phyloP scores from a whole-genome alignment of 2,797 vertebrate genomes.

The Moxostoma hubbsi region DNA sequence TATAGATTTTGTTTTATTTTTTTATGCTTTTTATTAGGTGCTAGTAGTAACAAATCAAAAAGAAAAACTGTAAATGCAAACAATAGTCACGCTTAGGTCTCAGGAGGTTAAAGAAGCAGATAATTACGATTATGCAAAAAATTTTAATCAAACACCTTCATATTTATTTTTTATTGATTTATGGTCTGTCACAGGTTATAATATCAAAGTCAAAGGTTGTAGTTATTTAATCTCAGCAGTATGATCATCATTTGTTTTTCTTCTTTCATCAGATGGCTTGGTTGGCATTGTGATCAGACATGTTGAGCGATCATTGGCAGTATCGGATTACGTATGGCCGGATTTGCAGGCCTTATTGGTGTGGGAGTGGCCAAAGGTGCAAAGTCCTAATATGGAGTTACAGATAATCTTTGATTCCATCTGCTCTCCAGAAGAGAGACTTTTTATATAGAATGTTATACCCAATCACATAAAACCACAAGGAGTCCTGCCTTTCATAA shows the following conservation, averaged over 20 bases:
- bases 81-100: too few species aligned
- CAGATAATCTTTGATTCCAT: conserved; percentile 9
- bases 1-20: too few species aligned
- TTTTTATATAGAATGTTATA: too few species aligned
- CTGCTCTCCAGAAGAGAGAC: conserved; percentile 1
- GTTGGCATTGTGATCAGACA: conserved; percentile 94
- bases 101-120: too few species aligned
- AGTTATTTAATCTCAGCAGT: not conserved
- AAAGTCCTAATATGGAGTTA: conserved; percentile 78
- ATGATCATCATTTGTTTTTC: not conserved
- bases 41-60: too few species aligned
- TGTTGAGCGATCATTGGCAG: conserved; percentile 91
- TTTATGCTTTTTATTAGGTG: too few species aligned
- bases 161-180: too few species aligned
- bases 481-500: conserved; percentile 2
- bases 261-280: conserved; percentile 81
- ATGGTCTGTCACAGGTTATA: not conserved
- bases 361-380: conserved; percentile 87
- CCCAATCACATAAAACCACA: not conserved
- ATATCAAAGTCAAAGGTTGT: too few species aligned
- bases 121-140: too few species aligned
- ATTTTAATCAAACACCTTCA: too few species aligned
- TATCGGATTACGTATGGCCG: conserved; percentile 86
- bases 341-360: conserved; percentile 88
- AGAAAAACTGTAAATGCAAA: too few species aligned